Conservation (phyloP, 2,888 invertebrate species). For the Noctua fimbriata region DNA sequence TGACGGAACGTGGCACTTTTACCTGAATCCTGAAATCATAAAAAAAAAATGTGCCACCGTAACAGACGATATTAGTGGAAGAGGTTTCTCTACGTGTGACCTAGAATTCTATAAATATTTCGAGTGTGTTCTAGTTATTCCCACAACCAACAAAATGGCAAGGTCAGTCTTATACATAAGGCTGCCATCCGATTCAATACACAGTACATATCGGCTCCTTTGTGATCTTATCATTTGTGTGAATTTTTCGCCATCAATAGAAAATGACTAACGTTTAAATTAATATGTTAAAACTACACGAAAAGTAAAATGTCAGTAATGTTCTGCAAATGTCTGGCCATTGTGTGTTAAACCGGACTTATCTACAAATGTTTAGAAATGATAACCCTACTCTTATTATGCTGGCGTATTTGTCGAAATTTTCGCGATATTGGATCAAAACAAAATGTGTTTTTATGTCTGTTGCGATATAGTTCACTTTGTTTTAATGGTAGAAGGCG, state of each 20-base stretch:
- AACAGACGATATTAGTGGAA: background rate
- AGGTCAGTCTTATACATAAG: background rate
- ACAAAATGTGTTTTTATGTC: too few species aligned
- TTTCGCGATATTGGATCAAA: too few species aligned
- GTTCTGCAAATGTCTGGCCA: background rate
- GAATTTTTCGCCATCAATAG: background rate
- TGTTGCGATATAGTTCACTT: too few species aligned
- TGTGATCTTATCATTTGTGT: background rate
- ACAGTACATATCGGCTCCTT: background rate
- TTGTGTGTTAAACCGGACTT: background rate
- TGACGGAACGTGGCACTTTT: conserved; percentile 39
- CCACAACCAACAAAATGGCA: background rate
- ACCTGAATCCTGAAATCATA: conserved; percentile 15
- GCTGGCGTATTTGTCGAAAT: too few species aligned
- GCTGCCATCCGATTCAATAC: background rate
- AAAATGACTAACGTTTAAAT: background rate
- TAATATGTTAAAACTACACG: background rate
- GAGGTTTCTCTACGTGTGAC: conserved; percentile 15
- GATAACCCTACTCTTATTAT: background rate
- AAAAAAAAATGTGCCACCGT: conserved; percentile 31
- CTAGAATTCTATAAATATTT: background rate
- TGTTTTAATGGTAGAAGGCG: too few species aligned
- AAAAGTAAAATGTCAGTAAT: background rate
- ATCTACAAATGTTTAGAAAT: background rate
- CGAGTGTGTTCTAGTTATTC: background rate